Evolutionary conservation across 2,888 invertebrate species (phyloP).

Genomic region (Willowsia nigromaculata): DNA sequence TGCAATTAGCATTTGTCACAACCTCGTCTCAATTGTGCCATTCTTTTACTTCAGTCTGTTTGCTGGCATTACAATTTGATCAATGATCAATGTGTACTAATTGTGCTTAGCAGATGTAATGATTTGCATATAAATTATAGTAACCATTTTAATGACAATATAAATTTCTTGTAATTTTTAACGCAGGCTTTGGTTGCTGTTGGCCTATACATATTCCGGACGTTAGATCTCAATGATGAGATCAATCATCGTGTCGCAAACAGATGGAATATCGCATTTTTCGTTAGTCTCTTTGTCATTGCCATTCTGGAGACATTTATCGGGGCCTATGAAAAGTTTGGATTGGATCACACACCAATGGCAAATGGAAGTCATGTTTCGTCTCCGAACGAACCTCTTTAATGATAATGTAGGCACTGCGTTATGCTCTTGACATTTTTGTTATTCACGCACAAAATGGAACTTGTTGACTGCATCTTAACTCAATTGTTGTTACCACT

Average conservation of each 20-base stretch:
- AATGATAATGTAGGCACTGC: background rate
- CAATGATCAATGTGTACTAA: too few relatives aligned
- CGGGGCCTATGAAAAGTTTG: conserved; percentile 74
- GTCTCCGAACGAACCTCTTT: conserved; percentile 1
- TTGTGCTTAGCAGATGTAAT: too few relatives aligned
- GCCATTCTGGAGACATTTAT: conserved; percentile 70
- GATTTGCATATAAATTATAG: too few relatives aligned
- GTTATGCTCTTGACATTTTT: background rate
- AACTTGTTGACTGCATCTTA: too few relatives aligned
- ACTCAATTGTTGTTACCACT: too few relatives aligned
- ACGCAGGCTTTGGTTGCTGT: conserved; percentile 69
- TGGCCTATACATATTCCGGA: conserved; percentile 72
- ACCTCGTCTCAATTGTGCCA: background rate
- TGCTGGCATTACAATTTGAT: background rate
- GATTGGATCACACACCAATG: conserved; percentile 67
- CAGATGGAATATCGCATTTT: conserved; percentile 72
- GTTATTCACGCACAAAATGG: background rate
- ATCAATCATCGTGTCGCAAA: conserved; percentile 66
- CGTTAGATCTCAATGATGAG: conserved; percentile 68
- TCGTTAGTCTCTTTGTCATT: conserved; percentile 60
- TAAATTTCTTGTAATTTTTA: background rate
- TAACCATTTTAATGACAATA: too few relatives aligned
- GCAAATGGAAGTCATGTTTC: conserved; percentile 9
- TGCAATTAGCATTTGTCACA: background rate
- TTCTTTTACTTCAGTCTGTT: background rate